Percentiles rank a stretch among this genome's conserved stretches.
Evolutionary conservation across 2,113 vertebrate species (phyloP).

Genomic region (Microcebus lehilahytsara): DNA sequence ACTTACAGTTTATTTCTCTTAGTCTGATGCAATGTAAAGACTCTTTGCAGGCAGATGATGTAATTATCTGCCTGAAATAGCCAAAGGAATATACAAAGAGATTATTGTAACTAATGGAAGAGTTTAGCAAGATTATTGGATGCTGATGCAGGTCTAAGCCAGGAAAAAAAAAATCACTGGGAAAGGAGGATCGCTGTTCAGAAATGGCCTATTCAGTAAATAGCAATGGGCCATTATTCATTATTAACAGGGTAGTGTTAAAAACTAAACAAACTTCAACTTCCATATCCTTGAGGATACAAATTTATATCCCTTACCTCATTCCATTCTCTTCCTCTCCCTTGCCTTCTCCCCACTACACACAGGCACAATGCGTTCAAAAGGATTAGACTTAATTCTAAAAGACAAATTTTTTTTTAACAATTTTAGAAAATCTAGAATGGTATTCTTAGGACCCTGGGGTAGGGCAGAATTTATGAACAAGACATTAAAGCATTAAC

Average conservation of each 20-base stretch:
- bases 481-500: neutral
- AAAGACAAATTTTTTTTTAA: neutral
- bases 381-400: conserved; percentile 1
- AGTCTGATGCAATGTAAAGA: neutral
- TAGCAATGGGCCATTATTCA: neutral
- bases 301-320: conserved; percentile 31
- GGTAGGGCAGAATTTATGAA: neutral
- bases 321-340: neutral
- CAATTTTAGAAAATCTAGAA: neutral
- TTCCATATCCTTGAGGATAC: neutral
- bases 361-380: neutral
- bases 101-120: neutral
- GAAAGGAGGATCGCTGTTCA: neutral
- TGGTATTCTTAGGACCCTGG: neutral
- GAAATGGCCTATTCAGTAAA: neutral
- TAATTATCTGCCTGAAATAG: neutral
- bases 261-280: neutral
- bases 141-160: no score
- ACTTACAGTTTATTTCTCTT: neutral
- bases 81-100: neutral
- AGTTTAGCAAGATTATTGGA: neutral
- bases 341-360: no score
- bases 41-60: neutral
- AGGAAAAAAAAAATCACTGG: neutral
- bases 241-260: neutral